Percentiles rank a stretch among this genome's conserved stretches.
Conservation (phyloP, 1,140 invertebrate genomes). For the Drosophila malerkotliana region DNA sequence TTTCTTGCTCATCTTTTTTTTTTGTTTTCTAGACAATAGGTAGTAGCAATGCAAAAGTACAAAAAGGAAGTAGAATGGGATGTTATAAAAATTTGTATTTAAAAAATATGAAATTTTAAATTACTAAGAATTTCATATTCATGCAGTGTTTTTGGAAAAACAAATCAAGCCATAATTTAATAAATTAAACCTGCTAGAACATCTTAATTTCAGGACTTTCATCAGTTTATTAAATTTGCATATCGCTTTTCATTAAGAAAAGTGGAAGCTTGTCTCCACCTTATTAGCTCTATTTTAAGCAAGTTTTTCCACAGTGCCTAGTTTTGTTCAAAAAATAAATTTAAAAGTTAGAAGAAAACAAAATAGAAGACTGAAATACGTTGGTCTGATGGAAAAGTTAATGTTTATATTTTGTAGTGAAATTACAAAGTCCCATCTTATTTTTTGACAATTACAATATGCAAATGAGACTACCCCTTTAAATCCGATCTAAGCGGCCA, state of each 20-base stretch:
- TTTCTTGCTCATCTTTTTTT: conserved; percentile 35
- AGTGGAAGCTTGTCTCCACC: conserved; percentile 20
- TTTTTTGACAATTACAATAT: conserved; percentile 66
- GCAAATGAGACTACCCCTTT: conserved; percentile 52
- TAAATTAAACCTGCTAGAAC: conserved; percentile 13
- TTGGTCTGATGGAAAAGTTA: conserved; percentile 14
- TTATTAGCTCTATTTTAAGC: not conserved
- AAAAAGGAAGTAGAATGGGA: not conserved
- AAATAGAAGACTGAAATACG: conserved; percentile 20
- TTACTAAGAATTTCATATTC: too few relatives aligned
- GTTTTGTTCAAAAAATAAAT: conserved; percentile 62
- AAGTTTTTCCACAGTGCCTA: conserved; percentile 15
- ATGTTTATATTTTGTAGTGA: conserved; percentile 36
- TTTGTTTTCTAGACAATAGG: conserved; percentile 25
- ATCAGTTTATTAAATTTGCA: conserved; percentile 57
- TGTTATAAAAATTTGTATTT: not conserved
- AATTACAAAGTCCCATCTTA: conserved; percentile 18
- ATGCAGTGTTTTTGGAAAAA: too few relatives aligned
- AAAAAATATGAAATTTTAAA: not conserved
- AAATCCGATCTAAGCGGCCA: conserved; percentile 31
- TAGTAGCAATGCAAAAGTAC: conserved; percentile 3
- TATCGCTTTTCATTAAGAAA: conserved; percentile 49
- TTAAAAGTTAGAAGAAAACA: conserved; percentile 41
- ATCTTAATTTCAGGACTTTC: conserved; percentile 30
- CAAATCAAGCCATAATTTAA: not conserved